Evolutionary conservation across 1,140 invertebrate species (phyloP).

Genomic region (Bactericera cockerelli): DNA sequence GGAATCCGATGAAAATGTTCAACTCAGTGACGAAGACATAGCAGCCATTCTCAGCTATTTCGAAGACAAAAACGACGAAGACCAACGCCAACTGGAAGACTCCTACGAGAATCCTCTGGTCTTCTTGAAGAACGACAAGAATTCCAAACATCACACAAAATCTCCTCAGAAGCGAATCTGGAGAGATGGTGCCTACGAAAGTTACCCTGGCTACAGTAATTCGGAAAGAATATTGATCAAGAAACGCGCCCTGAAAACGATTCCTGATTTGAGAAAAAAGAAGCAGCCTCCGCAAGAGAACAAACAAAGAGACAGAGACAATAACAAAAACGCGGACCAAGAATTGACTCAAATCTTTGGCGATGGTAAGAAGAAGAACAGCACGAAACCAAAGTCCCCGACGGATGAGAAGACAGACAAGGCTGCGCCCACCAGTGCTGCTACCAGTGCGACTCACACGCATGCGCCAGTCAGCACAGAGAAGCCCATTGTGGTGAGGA

Average conservation of each 20-base stretch:
- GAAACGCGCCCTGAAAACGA: conserved; percentile 2
- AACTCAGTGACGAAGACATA: conserved; percentile 17
- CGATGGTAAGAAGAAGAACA: not conserved
- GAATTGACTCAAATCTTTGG: not conserved
- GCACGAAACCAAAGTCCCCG: not conserved
- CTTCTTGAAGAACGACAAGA: conserved; percentile 15
- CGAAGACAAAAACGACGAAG: conserved; percentile 10
- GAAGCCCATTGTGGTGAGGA: conserved; percentile 33
- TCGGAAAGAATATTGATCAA: not conserved
- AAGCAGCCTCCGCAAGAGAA: conserved; percentile 10
- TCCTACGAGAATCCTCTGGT: conserved; percentile 15
- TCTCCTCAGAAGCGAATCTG: conserved; percentile 4
- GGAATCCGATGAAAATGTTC: conserved; percentile 16
- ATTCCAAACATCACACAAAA: not conserved
- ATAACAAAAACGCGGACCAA: conserved; percentile 3
- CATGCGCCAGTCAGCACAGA: conserved; percentile 8
- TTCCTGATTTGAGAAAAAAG: conserved; percentile 13
- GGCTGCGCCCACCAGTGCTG: not conserved
- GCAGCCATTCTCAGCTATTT: conserved; percentile 17
- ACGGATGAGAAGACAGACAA: not conserved
- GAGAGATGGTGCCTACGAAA: not conserved
- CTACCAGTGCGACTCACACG: conserved; percentile 16
- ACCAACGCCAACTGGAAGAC: conserved; percentile 16
- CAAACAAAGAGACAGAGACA: conserved; percentile 11
- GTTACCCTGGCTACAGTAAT: not conserved